Evolutionary conservation across 2,888 invertebrate species (phyloP), one percentile per base, ranked within the genome.

Genomic region (Ormia ochracea): DNA sequence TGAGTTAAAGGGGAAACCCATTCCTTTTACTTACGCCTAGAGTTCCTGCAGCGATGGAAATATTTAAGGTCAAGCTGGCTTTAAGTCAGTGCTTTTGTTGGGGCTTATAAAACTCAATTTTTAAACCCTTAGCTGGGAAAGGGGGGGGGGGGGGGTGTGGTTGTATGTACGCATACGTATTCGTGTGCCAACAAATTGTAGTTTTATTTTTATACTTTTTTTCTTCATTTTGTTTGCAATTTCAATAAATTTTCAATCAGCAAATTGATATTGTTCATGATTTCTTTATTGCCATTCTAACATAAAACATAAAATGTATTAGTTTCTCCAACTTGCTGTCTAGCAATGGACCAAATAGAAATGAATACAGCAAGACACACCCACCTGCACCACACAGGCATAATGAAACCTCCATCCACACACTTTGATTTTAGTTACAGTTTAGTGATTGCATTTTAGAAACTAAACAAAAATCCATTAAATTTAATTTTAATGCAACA

Each of bases 181-280:
- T n/a, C n/a, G n/a, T n/a, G n/a, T n/a, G n/a, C n/a, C n/a, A n/a
- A n/a, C n/a, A n/a, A n/a, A n/a, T 59, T 61, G 19, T 21, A 9
- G n/a, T 45, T 59, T 43, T 59, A 1, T 9, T 21, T 43, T 38
- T 28, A 6, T 58, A 14, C 26, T 23, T 23, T 0, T 9, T 68
- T 45, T n/a, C n/a, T 59, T 56, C 4, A 31, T 56, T 75, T 72
- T 19, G 43, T 38, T 28, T 41, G 68, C 72, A 12, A 61, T 80
- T 74, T 79, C 81, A 86, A 88, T 88, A 86, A 88, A 87, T 86
- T 87, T 87, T 86, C 88, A 88, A 88, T 88, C 88, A 88, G 87
- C 85, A 88, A 88, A 88, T 88, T 88, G 88, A 88, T 86, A 85
- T 86, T 87, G 85, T 88, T 85, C 85, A 84, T 88, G 85, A 88